Evolutionary conservation across 2,797 vertebrate genomes (phyloP).

Genomic region (Sebastes elongatus): DNA sequence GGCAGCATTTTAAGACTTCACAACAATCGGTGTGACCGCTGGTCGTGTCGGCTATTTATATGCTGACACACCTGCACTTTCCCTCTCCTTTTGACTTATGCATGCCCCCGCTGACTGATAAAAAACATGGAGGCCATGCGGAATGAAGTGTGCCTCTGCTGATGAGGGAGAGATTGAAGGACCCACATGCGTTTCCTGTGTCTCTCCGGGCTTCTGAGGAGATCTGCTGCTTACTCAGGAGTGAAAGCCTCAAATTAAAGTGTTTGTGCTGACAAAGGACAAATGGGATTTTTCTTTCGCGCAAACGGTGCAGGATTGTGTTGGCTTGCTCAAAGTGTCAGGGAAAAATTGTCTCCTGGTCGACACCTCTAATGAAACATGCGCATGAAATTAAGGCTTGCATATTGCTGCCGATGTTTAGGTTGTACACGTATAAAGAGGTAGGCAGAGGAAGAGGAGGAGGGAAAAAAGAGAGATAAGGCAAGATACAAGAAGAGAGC

Average conservation of each 20-base stretch:
- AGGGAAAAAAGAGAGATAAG: not conserved
- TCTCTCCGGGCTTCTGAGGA: conserved; percentile 84
- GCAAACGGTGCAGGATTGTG: conserved; percentile 93
- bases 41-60: conserved; percentile 45
- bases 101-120: conserved; percentile 71
- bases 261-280: conserved; percentile 98
- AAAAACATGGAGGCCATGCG: conserved; percentile 76
- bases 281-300: conserved; percentile 89
- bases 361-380: conserved; percentile 90
- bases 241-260: conserved; percentile 96
- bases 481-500: conserved; percentile 1
- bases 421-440: conserved; percentile 54
- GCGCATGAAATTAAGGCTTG: conserved; percentile 88
- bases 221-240: conserved; percentile 95
- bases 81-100: conserved; percentile 70
- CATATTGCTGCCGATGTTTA: conserved; percentile 69
- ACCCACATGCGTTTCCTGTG: conserved; percentile 80
- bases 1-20: conserved; percentile 31
- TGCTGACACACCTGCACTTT: conserved; percentile 63
- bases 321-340: conserved; percentile 90
- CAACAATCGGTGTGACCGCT: conserved; percentile 12
- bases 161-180: conserved; percentile 79
- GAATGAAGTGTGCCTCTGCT: conserved; percentile 77
- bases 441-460: conserved; percentile 12
- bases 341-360: conserved; percentile 82